phyloP scores from a whole-genome alignment of 2,113 vertebrate genomes.

The Sitta europaea region DNA sequence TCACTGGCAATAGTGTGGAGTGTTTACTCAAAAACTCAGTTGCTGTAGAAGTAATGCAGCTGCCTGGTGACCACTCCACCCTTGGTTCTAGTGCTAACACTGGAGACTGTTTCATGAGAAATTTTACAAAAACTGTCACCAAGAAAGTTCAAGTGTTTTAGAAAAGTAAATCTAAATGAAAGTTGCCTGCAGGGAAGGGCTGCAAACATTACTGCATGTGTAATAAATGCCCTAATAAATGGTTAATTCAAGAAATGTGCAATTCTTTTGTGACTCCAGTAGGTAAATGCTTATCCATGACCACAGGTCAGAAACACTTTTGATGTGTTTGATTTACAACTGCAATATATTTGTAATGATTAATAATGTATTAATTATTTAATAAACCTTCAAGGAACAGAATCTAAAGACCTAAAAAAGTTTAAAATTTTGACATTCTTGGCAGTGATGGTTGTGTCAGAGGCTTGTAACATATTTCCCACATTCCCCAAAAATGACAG shows the following conservation, averaged over 20 bases:
- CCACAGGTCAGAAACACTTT: background rate
- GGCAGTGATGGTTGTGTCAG: background rate
- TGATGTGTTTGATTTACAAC: background rate
- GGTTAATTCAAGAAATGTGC: background rate
- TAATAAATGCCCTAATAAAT: background rate
- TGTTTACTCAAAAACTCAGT: background rate
- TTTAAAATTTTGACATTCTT: background rate
- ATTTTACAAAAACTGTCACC: background rate
- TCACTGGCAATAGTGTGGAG: background rate
- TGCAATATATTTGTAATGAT: background rate
- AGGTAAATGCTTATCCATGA: background rate
- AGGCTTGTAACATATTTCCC: background rate
- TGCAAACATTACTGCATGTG: background rate
- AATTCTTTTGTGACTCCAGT: background rate
- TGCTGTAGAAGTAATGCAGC: background rate
- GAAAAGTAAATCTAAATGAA: background rate
- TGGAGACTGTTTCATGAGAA: background rate
- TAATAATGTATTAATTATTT: background rate
- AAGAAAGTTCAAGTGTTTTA: background rate
- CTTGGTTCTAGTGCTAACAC: background rate
- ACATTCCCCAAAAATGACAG: background rate
- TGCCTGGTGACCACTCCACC: background rate
- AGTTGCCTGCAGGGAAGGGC: background rate
- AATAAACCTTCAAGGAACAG: background rate
- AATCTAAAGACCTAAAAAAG: background rate